Evolutionary conservation across 2,113 vertebrate genomes (phyloP).

Genomic region (Ondatra zibethicus): DNA sequence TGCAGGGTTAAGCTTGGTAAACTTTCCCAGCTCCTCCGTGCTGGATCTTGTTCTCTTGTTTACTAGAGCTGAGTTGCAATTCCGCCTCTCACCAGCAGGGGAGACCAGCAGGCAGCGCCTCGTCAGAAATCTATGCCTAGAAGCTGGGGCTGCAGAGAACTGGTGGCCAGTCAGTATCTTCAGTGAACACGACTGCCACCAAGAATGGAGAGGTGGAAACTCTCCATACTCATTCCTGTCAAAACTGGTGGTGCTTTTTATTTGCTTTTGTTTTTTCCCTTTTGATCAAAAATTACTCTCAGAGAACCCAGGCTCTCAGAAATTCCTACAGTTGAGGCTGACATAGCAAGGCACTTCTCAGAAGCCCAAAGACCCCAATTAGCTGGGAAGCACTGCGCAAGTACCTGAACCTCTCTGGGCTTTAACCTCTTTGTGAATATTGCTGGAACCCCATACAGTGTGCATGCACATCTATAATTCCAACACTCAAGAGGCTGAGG

Average conservation of each 20-base stretch:
- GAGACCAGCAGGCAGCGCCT: not conserved
- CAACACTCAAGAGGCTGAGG: not conserved
- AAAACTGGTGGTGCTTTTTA: not conserved
- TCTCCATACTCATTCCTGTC: not conserved
- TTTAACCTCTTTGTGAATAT: not conserved
- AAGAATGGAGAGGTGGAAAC: not conserved
- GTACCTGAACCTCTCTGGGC: not conserved
- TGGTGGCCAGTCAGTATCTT: not conserved
- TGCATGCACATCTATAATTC: not conserved
- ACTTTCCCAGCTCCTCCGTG: too few relatives aligned
- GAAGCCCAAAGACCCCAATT: not conserved
- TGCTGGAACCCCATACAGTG: too few relatives aligned
- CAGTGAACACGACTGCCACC: not conserved
- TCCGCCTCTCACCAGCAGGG: not conserved
- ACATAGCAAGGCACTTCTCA: not conserved
- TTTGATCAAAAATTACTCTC: not conserved
- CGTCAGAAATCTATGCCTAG: not conserved
- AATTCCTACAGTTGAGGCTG: not conserved
- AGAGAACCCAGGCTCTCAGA: not conserved
- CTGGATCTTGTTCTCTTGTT: not conserved
- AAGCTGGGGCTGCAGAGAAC: not conserved
- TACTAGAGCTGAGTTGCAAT: constrained; percentile 33
- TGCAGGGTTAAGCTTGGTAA: not conserved
- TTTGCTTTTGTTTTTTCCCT: not conserved
- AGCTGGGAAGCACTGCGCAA: not conserved